These are phyloP conservation scores for Trichomalopsis sarcophagae DNA, from an alignment of 1,140 invertebrate genomes.

Conservation along the genomic window DNA sequence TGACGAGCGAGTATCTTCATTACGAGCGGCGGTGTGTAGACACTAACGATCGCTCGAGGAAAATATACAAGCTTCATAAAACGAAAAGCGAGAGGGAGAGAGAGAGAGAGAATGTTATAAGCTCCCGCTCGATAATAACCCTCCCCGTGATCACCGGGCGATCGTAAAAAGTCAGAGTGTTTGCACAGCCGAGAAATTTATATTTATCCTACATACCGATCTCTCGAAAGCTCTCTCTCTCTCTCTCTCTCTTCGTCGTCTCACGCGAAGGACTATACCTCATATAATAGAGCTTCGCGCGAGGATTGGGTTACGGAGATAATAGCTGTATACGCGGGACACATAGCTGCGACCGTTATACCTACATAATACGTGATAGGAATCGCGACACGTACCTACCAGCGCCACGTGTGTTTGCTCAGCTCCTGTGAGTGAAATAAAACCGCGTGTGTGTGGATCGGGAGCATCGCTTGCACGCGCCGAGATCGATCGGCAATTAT, in stretches of 20 bases:
- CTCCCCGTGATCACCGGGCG: neutral
- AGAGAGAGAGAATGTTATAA: too few species aligned
- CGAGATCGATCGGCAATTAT: neutral
- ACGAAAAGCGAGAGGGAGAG: too few species aligned
- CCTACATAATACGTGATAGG: conserved; percentile 21
- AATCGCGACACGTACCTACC: conserved; percentile 11
- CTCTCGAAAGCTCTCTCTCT: too few species aligned
- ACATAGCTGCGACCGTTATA: neutral
- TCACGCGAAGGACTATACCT: neutral
- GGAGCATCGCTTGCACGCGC: neutral
- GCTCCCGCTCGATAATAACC: too few species aligned
- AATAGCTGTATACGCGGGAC: neutral
- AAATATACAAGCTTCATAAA: neutral
- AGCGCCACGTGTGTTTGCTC: conserved; percentile 32
- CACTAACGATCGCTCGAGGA: neutral
- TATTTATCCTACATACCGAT: neutral
- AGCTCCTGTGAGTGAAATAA: neutral
- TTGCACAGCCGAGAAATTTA: neutral
- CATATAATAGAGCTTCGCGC: too few species aligned
- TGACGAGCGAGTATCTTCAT: neutral
- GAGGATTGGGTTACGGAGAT: conserved; percentile 32
- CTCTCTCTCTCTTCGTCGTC: too few species aligned
- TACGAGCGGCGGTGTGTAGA: too few species aligned
- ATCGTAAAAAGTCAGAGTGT: neutral
- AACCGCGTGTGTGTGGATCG: neutral